Conservation (phyloP, 2,888 invertebrate genomes). For the Stenotaenia linearis region DNA sequence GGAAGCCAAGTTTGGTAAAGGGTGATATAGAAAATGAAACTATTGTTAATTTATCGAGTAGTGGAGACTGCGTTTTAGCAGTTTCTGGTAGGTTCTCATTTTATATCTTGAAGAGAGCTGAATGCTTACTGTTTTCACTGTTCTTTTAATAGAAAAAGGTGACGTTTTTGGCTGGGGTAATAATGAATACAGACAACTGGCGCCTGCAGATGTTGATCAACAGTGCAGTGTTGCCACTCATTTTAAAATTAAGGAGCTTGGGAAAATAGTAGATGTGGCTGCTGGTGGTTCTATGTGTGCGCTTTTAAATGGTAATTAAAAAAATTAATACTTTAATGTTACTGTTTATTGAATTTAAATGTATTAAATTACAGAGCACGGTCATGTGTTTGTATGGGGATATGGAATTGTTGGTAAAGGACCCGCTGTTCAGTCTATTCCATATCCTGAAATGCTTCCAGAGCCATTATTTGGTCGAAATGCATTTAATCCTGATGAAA, state of each 20-base stretch:
- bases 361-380: constrained; percentile 57
- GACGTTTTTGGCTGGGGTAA: constrained; percentile 97
- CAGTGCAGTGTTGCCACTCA: constrained; percentile 52
- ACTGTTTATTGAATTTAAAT: not conserved
- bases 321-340: constrained; percentile 23
- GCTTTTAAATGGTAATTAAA: constrained; percentile 64
- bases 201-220: constrained; percentile 49
- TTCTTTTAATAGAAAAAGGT: constrained; percentile 64
- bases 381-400: constrained; percentile 88
- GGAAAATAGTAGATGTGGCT: constrained; percentile 72
- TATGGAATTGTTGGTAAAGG: constrained; percentile 87
- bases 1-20: constrained; percentile 55
- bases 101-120: not conserved
- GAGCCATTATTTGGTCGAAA: constrained; percentile 76
- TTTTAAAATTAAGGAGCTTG: constrained; percentile 56
- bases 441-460: constrained; percentile 67
- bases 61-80: constrained; percentile 82
- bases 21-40: constrained; percentile 79
- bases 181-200: constrained; percentile 83
- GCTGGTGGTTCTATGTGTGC: constrained; percentile 82
- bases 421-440: constrained; percentile 63
- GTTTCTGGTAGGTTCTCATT: constrained; percentile 59
- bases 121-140: not conserved
- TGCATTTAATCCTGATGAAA: constrained; percentile 66
- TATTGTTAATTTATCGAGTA: constrained; percentile 71